Evolutionary conservation across 2,113 vertebrate species (phyloP).

Genomic region (Engraulis encrasicolus): DNA sequence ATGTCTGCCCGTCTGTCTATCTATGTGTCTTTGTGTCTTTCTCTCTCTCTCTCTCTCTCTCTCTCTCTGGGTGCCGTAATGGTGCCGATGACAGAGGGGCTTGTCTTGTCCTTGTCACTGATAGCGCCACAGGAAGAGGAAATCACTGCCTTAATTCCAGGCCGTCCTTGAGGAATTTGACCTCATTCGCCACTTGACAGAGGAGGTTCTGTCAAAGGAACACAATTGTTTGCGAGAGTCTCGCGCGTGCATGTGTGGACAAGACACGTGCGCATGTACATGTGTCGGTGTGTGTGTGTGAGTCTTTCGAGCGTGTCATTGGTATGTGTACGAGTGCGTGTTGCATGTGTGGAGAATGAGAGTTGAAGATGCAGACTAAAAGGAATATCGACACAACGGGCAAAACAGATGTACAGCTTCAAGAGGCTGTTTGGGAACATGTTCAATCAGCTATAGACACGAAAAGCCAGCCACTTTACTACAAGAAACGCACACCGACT

Average conservation of each 20-base stretch:
- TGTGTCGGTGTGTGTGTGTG: background rate
- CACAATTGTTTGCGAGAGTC: background rate
- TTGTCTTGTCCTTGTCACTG: slow-evolving; percentile 6
- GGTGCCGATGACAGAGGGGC: background rate
- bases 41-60: background rate
- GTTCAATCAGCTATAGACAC: background rate
- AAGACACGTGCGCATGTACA: background rate
- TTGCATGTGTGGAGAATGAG: background rate
- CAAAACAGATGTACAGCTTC: background rate
- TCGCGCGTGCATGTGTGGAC: background rate
- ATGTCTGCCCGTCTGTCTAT: background rate
- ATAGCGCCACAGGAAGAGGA: background rate
- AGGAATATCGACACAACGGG: background rate
- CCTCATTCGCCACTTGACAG: slow-evolving; percentile 10
- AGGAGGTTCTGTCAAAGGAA: slow-evolving; percentile 7
- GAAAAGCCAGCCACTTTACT: background rate
- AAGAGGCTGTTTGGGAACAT: slow-evolving; percentile 17
- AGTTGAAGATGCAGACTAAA: background rate
- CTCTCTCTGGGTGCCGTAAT: slow-evolving; percentile 3
- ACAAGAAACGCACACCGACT: background rate
- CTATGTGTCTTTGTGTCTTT: background rate
- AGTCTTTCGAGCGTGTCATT: too few relatives aligned
- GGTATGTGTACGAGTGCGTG: background rate
- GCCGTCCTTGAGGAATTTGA: slow-evolving; percentile 1
- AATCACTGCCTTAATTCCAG: background rate